Evolutionary conservation across 2,888 invertebrate species (phyloP).

Genomic region (Aproaerema taeniolella): DNA sequence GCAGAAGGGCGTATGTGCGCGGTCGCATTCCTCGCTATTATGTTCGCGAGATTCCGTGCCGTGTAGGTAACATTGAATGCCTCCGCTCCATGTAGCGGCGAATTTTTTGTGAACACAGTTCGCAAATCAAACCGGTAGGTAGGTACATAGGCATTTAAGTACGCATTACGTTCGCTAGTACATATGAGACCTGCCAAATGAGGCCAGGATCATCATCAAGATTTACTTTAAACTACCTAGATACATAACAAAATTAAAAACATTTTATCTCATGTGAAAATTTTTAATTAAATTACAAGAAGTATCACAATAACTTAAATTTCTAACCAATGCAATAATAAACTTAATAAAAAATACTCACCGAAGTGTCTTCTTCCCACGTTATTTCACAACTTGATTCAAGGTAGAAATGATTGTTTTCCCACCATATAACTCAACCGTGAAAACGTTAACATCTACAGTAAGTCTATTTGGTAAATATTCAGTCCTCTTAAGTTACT

Average conservation of each 20-base stretch:
- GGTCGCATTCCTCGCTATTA: slow-evolving; percentile 67
- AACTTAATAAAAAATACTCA: slow-evolving; percentile 34
- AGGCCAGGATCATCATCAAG: no score
- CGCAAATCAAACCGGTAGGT: slow-evolving; percentile 68
- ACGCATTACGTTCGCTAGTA: slow-evolving; percentile 12
- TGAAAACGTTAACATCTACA: slow-evolving; percentile 22
- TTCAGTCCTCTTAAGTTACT: slow-evolving; percentile 32
- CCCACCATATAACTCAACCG: slow-evolving; percentile 29
- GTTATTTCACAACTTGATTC: slow-evolving; percentile 43
- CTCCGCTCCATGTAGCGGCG: slow-evolving; percentile 54
- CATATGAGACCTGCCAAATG: no score
- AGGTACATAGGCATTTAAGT: slow-evolving; percentile 8
- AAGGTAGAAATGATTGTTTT: slow-evolving; percentile 29
- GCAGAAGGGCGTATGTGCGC: slow-evolving; percentile 35
- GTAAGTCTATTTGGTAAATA: slow-evolving; percentile 25
- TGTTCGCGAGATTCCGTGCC: slow-evolving; percentile 58
- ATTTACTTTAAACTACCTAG: no score
- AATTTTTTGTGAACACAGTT: slow-evolving; percentile 64
- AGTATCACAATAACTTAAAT: no score
- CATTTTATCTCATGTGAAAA: no score
- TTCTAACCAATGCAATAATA: no score
- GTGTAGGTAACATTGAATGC: slow-evolving; percentile 36
- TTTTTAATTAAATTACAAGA: no score
- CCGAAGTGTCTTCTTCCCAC: slow-evolving; percentile 50
- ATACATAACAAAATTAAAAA: no score